Conservation (phyloP, 92 coral and sea anemone genomes). For the Paramuricea clavata region DNA sequence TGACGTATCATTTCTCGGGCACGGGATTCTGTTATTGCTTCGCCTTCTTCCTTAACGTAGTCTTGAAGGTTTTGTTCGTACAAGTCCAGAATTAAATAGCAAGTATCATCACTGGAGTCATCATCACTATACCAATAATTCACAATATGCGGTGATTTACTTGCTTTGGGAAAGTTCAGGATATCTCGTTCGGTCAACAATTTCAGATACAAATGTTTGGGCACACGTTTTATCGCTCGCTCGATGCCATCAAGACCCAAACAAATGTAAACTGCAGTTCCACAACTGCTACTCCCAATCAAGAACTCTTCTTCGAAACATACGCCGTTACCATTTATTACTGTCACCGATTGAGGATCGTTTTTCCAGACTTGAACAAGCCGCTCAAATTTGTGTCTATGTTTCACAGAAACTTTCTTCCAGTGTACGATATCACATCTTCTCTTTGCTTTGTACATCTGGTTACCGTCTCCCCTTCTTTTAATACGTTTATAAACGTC, state of each 20-base stretch:
- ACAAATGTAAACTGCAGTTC: background rate
- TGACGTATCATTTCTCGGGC: background rate
- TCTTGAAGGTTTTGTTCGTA: background rate
- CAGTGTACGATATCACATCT: no score
- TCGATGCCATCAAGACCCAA: background rate
- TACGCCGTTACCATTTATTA: background rate
- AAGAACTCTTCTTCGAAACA: conserved; percentile 5
- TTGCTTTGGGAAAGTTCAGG: background rate
- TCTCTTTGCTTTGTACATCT: no score
- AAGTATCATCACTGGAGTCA: background rate
- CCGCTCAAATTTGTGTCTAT: background rate
- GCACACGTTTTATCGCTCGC: background rate
- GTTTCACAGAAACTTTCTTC: no score
- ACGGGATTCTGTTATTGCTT: no score
- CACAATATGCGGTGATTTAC: background rate
- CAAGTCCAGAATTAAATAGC: background rate
- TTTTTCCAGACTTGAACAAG: background rate
- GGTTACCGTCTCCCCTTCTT: no score
- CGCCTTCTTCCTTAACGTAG: background rate
- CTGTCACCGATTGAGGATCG: background rate
- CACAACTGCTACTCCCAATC: background rate
- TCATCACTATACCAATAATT: background rate
- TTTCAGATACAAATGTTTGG: background rate
- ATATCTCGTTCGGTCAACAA: background rate
- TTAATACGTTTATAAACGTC: no score